Percentiles rank a stretch among this genome's conserved stretches.
These are phyloP conservation scores for Perca flavescens DNA, from an alignment of 2,113 vertebrate species.

Conservation along the genomic window DNA sequence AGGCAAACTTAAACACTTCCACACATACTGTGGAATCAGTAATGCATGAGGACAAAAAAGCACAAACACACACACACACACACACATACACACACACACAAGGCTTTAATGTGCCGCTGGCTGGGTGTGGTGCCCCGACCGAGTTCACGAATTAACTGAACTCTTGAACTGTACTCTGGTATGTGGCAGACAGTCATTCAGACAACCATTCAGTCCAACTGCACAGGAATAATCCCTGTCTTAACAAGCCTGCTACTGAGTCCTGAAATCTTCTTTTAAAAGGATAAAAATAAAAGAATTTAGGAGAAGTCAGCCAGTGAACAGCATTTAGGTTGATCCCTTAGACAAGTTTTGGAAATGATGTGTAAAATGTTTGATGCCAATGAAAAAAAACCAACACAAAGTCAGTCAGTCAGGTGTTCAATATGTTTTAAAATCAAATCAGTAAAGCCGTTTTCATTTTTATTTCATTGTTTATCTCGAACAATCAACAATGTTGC, in stretches of 20 bases:
- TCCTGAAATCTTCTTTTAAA: background rate
- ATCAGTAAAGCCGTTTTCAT: no score
- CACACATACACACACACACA: background rate
- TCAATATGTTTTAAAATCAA: background rate
- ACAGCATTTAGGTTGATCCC: background rate
- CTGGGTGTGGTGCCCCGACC: slow-evolving; percentile 86
- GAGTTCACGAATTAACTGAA: slow-evolving; percentile 96
- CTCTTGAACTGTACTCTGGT: slow-evolving; percentile 94
- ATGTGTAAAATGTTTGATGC: no score
- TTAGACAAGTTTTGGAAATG: background rate
- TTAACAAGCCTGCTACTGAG: slow-evolving; percentile 38
- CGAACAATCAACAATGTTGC: no score
- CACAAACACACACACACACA: slow-evolving; percentile 10
- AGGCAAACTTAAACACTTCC: slow-evolving; percentile 35
- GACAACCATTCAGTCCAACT: slow-evolving; percentile 78
- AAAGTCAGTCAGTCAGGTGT: background rate
- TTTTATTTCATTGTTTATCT: no score
- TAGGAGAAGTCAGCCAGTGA: background rate
- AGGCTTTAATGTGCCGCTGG: slow-evolving; percentile 50
- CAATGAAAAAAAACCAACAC: no score
- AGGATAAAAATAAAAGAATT: background rate
- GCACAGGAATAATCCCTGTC: slow-evolving; percentile 39
- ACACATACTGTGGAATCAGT: slow-evolving; percentile 36
- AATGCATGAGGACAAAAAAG: slow-evolving; percentile 47
- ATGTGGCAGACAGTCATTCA: slow-evolving; percentile 90